Percentiles rank a stretch among this genome's conserved stretches.
These are phyloP conservation scores for Epiblema foenella DNA, from an alignment of 2,888 invertebrate genomes.

Conservation along the genomic window DNA sequence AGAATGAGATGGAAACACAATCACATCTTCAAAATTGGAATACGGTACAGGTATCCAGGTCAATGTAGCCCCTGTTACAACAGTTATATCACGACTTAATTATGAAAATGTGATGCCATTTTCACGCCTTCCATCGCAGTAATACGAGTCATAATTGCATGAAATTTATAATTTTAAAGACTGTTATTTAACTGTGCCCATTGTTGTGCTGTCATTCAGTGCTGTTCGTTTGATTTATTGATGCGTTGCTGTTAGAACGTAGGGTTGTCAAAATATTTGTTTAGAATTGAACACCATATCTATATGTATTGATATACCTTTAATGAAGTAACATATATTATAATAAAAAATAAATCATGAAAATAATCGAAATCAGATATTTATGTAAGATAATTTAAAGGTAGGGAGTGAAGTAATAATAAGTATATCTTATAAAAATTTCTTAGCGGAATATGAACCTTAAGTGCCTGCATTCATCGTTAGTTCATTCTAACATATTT, in stretches of 20 bases:
- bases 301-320: not conserved
- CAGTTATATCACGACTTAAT: slow-evolving; percentile 39
- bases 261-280: slow-evolving; percentile 20
- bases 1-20: not conserved
- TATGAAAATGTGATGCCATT: slow-evolving; percentile 37
- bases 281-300: not conserved
- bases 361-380: too few species aligned
- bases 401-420: too few species aligned
- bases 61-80: slow-evolving; percentile 27
- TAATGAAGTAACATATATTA: not conserved
- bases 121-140: slow-evolving; percentile 24
- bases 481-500: too few species aligned
- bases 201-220: slow-evolving; percentile 28
- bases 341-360: not conserved
- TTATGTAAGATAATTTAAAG: too few species aligned
- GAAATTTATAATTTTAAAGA: slow-evolving; percentile 23
- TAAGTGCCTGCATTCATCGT: too few species aligned
- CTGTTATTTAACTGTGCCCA: slow-evolving; percentile 32
- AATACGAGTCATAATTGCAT: slow-evolving; percentile 34
- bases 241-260: not conserved
- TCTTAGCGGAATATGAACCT: too few species aligned
- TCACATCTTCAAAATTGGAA: slow-evolving; percentile 35
- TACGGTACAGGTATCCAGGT: slow-evolving; percentile 17
- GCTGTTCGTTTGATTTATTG: slow-evolving; percentile 31
- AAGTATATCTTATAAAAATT: too few species aligned